These are phyloP conservation scores for Helobdella robusta DNA, from an alignment of 2,888 invertebrate genomes.

Conservation along the genomic window DNA sequence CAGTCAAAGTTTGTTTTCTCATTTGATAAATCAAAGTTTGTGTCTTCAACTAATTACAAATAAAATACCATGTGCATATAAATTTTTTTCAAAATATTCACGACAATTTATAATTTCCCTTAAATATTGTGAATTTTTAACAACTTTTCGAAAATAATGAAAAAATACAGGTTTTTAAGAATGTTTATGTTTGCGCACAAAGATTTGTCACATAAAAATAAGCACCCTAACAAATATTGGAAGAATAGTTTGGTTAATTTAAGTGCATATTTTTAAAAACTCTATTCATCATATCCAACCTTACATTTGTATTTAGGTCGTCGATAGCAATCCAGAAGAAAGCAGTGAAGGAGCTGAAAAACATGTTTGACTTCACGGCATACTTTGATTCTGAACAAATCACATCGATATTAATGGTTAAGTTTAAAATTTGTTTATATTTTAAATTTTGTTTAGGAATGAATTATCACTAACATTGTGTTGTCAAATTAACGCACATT, in stretches of 20 bases:
- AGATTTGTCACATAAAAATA: not conserved
- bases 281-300: too few species aligned
- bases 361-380: conserved; percentile 37
- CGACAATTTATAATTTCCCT: too few species aligned
- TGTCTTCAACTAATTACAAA: too few species aligned
- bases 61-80: not conserved
- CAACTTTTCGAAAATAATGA: too few species aligned
- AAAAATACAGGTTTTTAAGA: not conserved
- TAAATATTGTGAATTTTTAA: too few species aligned
- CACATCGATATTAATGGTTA: conserved; percentile 36
- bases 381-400: conserved; percentile 38
- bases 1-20: conserved; percentile 30
- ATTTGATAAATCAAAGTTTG: not conserved
- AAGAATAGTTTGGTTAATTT: not conserved
- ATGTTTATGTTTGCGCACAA: not conserved
- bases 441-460: not conserved
- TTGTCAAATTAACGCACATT: not conserved
- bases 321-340: conserved; percentile 34
- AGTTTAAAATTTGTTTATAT: not conserved
- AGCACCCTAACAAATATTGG: not conserved
- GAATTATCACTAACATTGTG: not conserved
- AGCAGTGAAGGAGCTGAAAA: conserved; percentile 35
- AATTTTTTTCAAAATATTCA: not conserved
- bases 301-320: too few species aligned
- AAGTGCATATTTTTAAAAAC: too few species aligned